Base-by-base conservation (phyloP, 2,888 invertebrate species). In the Chorisops tibialis region DNA sequence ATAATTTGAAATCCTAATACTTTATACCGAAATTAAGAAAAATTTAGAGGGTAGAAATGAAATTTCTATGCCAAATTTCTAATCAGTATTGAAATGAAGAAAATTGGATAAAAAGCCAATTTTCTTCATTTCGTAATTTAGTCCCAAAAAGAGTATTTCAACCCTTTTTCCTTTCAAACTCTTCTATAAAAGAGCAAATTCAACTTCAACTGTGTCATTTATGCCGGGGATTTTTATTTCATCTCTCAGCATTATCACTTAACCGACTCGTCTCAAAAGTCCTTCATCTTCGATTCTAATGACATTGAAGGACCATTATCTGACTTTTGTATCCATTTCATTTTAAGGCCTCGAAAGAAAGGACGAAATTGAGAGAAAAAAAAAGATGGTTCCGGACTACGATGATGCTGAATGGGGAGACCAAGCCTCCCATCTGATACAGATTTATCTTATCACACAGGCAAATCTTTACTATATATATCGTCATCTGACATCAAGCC, bases 291-390 rank as follows among this genome's bases (percentile, higher is more conserved):
- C 41, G 52, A 41, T 41, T 54, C 24, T 54, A 54, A 54, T 54
- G 52, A 54, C 52, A 54, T 39, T 54, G 39, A 41, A 54, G 52
- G 41, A 54, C 52, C 52, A 54, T 54, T 54, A 54, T 54, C 39
- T 54, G 52, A 54, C 52, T 54, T 54, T 54, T 54, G 52, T 39
- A 54, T 54, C 52, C 52, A 54, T 54, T 54, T 54, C 22, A 54
- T 54, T 39, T 54, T 21, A 41, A 41, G 39, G 22, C n/a, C n/a
- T 22, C n/a, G 4, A 14, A 30, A 50, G 39, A 54, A 50, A 30
- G 49, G 6, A 30, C 14, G 39, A 22, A 54, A 6, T n/a, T n/a
- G n/a, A n/a, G n/a, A n/a, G n/a, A 16, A 35, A 54, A 21, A 51
- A 54, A 39, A 21, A 41, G 39, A 39, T 54, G 52, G 39, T 54